Evolutionary conservation across 2,113 vertebrate genomes (phyloP), one percentile per base, ranked within the genome.

Genomic region (Mugil cephalus): DNA sequence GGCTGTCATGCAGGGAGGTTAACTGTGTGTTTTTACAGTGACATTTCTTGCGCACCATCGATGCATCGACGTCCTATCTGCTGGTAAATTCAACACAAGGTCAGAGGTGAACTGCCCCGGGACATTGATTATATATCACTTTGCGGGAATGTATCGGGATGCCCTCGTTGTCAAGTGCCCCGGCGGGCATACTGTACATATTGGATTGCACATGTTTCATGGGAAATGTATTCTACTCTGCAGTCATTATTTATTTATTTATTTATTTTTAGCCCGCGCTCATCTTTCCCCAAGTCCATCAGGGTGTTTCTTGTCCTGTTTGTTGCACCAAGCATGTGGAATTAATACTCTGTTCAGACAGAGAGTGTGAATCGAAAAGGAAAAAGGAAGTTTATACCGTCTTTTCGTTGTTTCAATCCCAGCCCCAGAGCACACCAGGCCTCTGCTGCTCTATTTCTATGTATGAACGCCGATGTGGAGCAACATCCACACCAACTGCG

Each of bases 71-170:
- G 60, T 85, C 12, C 45, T 61, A 65, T 88, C 61, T 81, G 69
- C 78, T 75, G 74, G 61, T 85, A 73, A 70, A 83, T 74, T 70
- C 17, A 18, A 67, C 21, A 47, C 73, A 42, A 77, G 82, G 86
- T 90, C 88, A 89, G 30, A 88, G 88, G 84, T 87, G 51, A 89
- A 79, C 39, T 69, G 51, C 66, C 24, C 68, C 68, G 68, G 47
- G 38, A 48, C 65, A 88, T 77, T 84, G 92, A 90, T 89, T 85
- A 58, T 70, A 66, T 71, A 60, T 80, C 52, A 34, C 47, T 52
- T 52, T 80, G 70, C 21, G 60, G 53, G 52, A 74, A 61, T 36
- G 34, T 42, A 76, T 47, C 50, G 63, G 66, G 1, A 66, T 84
- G 70, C 53, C 82, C 18, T 84, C 51, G 58, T 73, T 85, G 52